Conservation (phyloP, 2,113 vertebrate genomes). For the Procavia capensis region DNA sequence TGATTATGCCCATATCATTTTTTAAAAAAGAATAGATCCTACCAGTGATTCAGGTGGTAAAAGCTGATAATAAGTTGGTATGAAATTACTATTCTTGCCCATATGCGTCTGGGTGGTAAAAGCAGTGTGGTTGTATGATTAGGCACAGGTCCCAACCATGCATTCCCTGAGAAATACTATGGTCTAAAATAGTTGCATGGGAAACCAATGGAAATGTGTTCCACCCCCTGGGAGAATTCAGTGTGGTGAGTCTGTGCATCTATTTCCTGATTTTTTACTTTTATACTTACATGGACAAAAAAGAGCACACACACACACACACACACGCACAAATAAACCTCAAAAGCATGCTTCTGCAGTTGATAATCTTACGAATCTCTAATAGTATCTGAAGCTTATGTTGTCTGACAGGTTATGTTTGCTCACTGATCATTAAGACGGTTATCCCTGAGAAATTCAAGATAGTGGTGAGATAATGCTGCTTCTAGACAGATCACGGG, state of each 20-base stretch:
- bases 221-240: conserved; percentile 52
- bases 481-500: conserved; percentile 39
- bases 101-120: conserved; percentile 37
- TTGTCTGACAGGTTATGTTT: not conserved
- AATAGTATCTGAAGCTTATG: not conserved
- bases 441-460: not conserved
- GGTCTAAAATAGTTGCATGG: conserved; percentile 57
- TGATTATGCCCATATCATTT: conserved; percentile 52
- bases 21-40: conserved; percentile 50
- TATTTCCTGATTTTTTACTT: not conserved
- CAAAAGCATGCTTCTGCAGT: not conserved
- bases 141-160: conserved; percentile 53
- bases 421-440: not conserved
- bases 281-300: not conserved
- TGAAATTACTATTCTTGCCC: conserved; percentile 66
- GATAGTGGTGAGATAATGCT: not conserved
- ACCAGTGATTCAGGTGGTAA: conserved; percentile 29
- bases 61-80: conserved; percentile 65
- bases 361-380: not conserved
- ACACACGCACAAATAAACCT: not conserved
- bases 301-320: not conserved
- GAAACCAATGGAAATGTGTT: conserved; percentile 39
- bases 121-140: conserved; percentile 59
- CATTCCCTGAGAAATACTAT: conserved; percentile 44
- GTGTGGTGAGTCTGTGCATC: not conserved